A percentile compares a stretch with the other conserved stretches of the same genome.
phyloP scores from a whole-genome alignment of 2,797 vertebrate genomes.

The Ciconia nigra region DNA sequence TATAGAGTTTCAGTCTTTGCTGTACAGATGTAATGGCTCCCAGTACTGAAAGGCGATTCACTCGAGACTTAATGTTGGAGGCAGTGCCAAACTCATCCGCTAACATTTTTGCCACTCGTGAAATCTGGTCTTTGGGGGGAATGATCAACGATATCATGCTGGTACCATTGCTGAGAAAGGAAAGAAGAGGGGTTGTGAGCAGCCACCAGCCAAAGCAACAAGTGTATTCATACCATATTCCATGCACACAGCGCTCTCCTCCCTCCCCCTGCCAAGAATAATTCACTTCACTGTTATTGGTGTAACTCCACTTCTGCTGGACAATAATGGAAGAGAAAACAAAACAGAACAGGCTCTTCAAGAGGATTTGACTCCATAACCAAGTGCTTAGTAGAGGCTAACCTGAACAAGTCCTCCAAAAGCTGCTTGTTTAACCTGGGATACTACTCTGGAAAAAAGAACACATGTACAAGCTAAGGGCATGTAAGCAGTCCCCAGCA shows the following conservation, averaged over 20 bases:
- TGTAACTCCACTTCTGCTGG: not conserved
- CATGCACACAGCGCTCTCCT: not conserved
- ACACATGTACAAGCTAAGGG: not conserved
- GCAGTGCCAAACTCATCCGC: slow-evolving; percentile 98
- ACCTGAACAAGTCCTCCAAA: not conserved
- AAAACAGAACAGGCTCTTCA: not conserved
- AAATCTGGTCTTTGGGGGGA: slow-evolving; percentile 99
- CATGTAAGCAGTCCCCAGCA: not conserved
- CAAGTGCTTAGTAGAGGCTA: not conserved
- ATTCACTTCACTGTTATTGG: not conserved
- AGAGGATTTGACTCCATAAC: not conserved
- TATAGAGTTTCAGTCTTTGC: slow-evolving; percentile 99
- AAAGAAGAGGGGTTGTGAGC: slow-evolving; percentile 14
- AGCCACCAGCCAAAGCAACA: not conserved
- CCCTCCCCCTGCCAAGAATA: not conserved
- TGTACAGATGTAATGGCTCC: slow-evolving; percentile 99
- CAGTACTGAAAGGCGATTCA: slow-evolving; percentile 98
- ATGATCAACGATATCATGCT: slow-evolving; percentile 99
- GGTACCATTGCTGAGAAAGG: slow-evolving; percentile 91
- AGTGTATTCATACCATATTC: not conserved
- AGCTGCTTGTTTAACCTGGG: not conserved
- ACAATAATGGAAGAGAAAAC: not conserved
- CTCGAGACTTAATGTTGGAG: slow-evolving; percentile 98
- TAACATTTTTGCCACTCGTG: slow-evolving; percentile 99
- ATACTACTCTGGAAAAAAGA: not conserved